Evolutionary conservation across 1,140 invertebrate species (phyloP).

Genomic region (Zophobas morio): DNA sequence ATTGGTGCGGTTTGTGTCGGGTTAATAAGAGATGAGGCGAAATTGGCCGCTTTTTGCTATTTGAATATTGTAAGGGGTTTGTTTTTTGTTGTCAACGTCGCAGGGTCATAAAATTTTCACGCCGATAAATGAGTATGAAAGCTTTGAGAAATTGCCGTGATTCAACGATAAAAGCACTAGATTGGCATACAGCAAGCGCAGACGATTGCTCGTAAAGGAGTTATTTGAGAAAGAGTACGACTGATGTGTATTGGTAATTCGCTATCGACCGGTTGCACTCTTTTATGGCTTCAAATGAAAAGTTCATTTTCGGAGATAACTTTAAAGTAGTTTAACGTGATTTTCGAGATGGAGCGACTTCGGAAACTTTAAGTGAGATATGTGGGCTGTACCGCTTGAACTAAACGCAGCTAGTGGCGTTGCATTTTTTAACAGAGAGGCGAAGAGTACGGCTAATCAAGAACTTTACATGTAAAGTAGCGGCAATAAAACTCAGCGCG

Average conservation of each 20-base stretch:
- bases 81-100: not conserved
- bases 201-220: not conserved
- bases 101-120: conserved; percentile 30
- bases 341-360: not conserved
- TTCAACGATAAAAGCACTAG: conserved; percentile 28
- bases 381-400: too few species aligned
- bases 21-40: conserved; percentile 4
- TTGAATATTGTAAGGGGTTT: conserved; percentile 5
- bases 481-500: too few species aligned
- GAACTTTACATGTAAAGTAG: too few species aligned
- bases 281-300: conserved; percentile 4
- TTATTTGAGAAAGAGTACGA: conserved; percentile 6
- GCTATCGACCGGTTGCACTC: not conserved
- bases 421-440: too few species aligned
- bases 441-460: too few species aligned
- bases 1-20: not conserved
- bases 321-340: not conserved
- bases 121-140: conserved; percentile 38
- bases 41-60: conserved; percentile 10
- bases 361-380: too few species aligned
- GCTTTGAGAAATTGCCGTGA: conserved; percentile 32
- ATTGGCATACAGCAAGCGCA: conserved; percentile 15
- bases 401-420: too few species aligned
- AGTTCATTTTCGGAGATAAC: too few species aligned
- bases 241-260: not conserved